Base-by-base conservation (phyloP, 2,888 invertebrate genomes). In the Cepaea hortensis region DNA sequence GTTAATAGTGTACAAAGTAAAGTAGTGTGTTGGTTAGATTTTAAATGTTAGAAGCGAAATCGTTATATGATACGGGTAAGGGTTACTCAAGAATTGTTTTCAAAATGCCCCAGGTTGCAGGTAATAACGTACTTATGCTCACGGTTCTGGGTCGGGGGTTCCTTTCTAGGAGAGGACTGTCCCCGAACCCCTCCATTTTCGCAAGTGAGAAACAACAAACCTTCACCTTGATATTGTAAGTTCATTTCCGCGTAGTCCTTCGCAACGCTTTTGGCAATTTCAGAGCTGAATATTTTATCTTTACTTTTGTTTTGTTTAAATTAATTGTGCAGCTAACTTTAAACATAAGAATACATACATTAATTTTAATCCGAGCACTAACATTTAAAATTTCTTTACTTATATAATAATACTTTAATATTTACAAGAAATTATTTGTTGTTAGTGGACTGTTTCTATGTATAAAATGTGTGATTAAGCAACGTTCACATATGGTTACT, bases 371-470 rank as follows among this genome's bases (percentile, higher is more conserved):
- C 55, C 3, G 20, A 55, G 48, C 50, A 55, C 4, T 15, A 48
- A 20, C 55, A 20, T 55, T n/a, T 7, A 77, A 55, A 20, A 77
- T 55, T 13, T 61, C 0, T 55, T 18, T 61, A 55, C 7, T 4
- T 23, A 55, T 55, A 20, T 18, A n/a, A 35, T 35, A 5, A 6
- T n/a, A 15, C 35, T 18, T 20, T 5, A 50, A 20, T 46, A 46
- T 73, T 48, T n/a, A n/a, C 20, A 46, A 18, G 5, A 61, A 81
- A 50, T 84, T 88, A 84, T 77, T 86, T 88, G 88, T 88, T 88
- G 88, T 75, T 84, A 88, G 81, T 88, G 88, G 81, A 88, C 23
- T 13, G 55, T 68, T 76, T 55, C 15, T 70, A 62, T 83, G 75
- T 80, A 79, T 73, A 81, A 70, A 46, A 55, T 68, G 81, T 46